Conservation (phyloP, 2,113 vertebrate species). For the Propithecus coquereli region DNA sequence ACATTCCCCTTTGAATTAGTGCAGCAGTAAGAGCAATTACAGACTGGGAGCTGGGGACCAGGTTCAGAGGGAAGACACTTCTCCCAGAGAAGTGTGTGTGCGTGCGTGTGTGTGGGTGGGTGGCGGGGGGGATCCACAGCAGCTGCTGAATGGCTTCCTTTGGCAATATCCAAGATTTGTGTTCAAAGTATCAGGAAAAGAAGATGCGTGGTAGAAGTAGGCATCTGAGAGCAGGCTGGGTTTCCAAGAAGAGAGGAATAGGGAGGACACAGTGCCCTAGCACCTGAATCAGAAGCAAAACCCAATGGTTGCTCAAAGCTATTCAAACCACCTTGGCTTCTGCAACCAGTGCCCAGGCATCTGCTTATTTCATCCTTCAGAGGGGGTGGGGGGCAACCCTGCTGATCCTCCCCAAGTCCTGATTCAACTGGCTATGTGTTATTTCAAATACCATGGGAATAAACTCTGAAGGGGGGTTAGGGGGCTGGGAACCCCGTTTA, state of each 20-base stretch:
- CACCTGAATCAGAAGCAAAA: slow-evolving; percentile 10
- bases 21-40: slow-evolving; percentile 64
- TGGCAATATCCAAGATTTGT: background rate
- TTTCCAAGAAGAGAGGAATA: background rate
- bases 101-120: too few species aligned
- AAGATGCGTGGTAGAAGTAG: background rate
- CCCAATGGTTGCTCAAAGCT: background rate
- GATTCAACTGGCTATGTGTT: slow-evolving; percentile 6
- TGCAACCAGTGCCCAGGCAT: background rate
- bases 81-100: background rate
- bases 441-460: background rate
- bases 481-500: background rate
- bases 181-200: background rate
- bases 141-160: slow-evolving; percentile 9
- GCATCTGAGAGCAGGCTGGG: background rate
- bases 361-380: background rate
- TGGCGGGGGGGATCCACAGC: background rate
- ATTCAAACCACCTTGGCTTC: background rate
- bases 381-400: background rate
- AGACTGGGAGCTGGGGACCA: background rate
- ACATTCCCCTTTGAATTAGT: slow-evolving; percentile 35
- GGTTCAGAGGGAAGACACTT: slow-evolving; percentile 25
- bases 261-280: background rate
- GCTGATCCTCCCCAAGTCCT: background rate
- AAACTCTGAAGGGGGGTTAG: background rate